Base-by-base conservation (phyloP, 2,113 vertebrate genomes). In the Caranx melampygus region DNA sequence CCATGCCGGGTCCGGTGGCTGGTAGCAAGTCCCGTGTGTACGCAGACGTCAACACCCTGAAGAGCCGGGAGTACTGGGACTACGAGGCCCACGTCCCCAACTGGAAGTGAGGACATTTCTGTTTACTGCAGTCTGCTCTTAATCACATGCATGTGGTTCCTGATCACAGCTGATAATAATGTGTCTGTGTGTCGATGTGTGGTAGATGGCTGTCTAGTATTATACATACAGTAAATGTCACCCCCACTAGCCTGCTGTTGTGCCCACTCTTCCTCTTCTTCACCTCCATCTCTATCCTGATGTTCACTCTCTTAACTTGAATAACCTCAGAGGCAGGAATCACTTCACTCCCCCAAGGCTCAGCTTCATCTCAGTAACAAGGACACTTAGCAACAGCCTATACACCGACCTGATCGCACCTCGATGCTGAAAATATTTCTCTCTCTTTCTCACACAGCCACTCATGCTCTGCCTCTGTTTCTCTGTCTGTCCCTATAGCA, bases 1-100 rank as follows among this genome's bases (percentile, higher is more conserved):
- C 95, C 95, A 98, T 98, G 97, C 97, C 97, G 92, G 97, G 97
- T 95, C 97, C 97, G 84, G 97, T 96, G 93, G 96, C 96, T 90
- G 97, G 97, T 90, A 98, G 97, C 94, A 96, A 96, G 95, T 96
- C 97, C 94, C 96, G 97, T 94, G 97, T 98, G 88, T 99, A 98
- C 94, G 96, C 96, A 91, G 97, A 99, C 90, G 97, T 97, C 92
- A 99, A 99, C 96, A 97, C 96, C 91, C 94, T 97, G 93, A 97
- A 97, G 94, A 97, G 97, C 96, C 96, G 97, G 93, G 97, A 98
- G 82, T 98, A 98, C 94, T 99, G 98, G 98, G 98, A 99, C 94
- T 99, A 99, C 83, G 97, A 99, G 93, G 90, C 97, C 89, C 97
- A 98, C 93, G 95, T 97, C 78, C 97, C 97, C 83, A 97, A 95